Evolutionary conservation across 2,797 vertebrate genomes (phyloP), one percentile per base, ranked within the genome.

Genomic region (Dendrocincla tyrannina): DNA sequence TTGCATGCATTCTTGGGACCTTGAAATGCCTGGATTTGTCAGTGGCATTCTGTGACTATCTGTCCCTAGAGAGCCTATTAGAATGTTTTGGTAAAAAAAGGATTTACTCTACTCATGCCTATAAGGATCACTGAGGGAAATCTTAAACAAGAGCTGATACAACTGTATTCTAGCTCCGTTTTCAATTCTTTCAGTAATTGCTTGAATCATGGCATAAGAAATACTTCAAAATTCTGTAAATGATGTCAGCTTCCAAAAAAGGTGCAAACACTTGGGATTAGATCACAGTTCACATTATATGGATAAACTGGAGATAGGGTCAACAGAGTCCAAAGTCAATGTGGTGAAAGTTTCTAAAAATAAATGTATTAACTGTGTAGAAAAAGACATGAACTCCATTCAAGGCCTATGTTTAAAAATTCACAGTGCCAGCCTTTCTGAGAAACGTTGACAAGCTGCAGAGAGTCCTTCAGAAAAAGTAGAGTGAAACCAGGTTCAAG

Each of bases 261-360:
- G 11, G 28, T 63, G 25, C 41, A 82, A 74, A 62, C 7, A 24
- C 28, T 69, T 28, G 41, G 20, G 7, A 56, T 33, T 52, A 64
- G 8, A 77, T 83, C 47, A 55, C 15, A 37, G 25, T 44, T 80
- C n/a, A 70, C 64, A 80, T 50, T 44, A 46, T 46, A 35, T 17
- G 20, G 13, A 79, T 66, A 85, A 64, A 49, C 6, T 56, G 10
- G 55, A 69, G 11, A 59, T 5, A 75, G 27, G 16, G 9, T 62
- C 63, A 82, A n/a, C 17, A 69, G n/a, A 66, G 22, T 80, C 32
- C 50, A 91, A 93, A 89, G 76, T 63, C 47, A 89, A 67, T 52
- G 50, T 0, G 3, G 85, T 10, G 14, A 27, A 94, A 62, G 39
- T 50, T 94, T 44, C 14, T 75, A 72, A 90, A 85, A 83, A 49